These are phyloP conservation scores for Stigmatopora nigra DNA, from an alignment of 2,113 vertebrate species.

Conservation along the genomic window DNA sequence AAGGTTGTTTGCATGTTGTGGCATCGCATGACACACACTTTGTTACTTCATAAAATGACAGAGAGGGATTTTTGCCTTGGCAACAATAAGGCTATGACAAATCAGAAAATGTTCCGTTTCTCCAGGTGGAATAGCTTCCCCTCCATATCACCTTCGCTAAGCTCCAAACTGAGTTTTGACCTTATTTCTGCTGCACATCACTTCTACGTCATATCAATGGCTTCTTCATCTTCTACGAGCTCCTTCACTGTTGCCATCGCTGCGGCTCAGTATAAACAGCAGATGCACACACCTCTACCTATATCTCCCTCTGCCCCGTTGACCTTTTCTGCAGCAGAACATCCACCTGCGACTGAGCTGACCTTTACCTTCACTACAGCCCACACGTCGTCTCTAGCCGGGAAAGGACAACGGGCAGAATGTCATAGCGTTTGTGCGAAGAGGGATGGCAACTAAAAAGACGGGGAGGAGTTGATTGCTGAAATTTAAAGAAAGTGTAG, in stretches of 20 bases:
- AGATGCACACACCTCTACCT: slow-evolving; percentile 35
- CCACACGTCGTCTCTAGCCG: slow-evolving; percentile 30
- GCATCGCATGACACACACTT: no score
- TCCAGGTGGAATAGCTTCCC: slow-evolving; percentile 5
- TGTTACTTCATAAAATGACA: neutral
- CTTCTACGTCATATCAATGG: slow-evolving; percentile 23
- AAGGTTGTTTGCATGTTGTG: no score
- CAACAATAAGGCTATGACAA: slow-evolving; percentile 2
- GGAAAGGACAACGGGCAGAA: slow-evolving; percentile 32
- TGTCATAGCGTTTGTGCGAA: slow-evolving; percentile 29
- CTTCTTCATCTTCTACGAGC: slow-evolving; percentile 13
- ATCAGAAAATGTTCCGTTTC: slow-evolving; percentile 8
- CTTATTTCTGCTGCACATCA: slow-evolving; percentile 46
- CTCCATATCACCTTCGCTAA: neutral
- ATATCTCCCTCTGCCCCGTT: slow-evolving; percentile 15
- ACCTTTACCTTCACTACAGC: slow-evolving; percentile 58
- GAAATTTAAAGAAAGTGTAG: slow-evolving; percentile 18
- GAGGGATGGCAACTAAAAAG: slow-evolving; percentile 27
- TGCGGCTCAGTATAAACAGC: slow-evolving; percentile 35
- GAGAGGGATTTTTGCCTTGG: neutral
- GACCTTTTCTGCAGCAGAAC: slow-evolving; percentile 58
- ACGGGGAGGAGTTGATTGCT: slow-evolving; percentile 21
- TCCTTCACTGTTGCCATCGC: slow-evolving; percentile 23
- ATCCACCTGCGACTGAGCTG: slow-evolving; percentile 57
- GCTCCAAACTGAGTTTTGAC: slow-evolving; percentile 35